phyloP scores from a whole-genome alignment of 2,797 vertebrate species.

The Graptemys geographica region DNA sequence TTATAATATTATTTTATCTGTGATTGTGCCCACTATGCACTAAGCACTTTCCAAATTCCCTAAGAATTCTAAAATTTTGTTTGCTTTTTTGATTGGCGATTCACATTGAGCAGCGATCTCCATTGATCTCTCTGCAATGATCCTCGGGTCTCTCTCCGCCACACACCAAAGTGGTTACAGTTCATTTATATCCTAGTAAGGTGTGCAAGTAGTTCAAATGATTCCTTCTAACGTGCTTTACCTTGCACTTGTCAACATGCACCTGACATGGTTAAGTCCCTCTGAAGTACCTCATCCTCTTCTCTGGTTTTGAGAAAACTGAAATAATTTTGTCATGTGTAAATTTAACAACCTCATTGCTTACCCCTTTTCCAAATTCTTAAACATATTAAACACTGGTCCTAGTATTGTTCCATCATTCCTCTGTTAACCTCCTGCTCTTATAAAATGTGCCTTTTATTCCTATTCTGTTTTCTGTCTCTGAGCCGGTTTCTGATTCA shows the following conservation, averaged over 20 bases:
- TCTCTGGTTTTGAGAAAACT: background rate
- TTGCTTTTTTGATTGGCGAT: no score
- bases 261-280: background rate
- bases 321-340: background rate
- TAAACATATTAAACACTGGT: background rate
- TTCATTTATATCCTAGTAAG: no score
- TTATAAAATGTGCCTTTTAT: background rate
- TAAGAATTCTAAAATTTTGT: background rate
- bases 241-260: no score
- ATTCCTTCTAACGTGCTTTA: no score
- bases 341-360: background rate
- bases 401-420: rapidly evolving
- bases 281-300: rapidly evolving
- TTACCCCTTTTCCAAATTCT: background rate
- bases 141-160: no score
- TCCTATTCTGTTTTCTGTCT: background rate
- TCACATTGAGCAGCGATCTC: no score
- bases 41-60: background rate
- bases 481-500: background rate
- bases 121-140: no score
- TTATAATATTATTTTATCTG: background rate
- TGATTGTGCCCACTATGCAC: background rate
- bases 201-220: no score
- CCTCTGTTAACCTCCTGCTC: no score
- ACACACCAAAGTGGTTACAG: no score